Evolutionary conservation across 2,113 vertebrate genomes (phyloP).

Genomic region (Oreochromis aureus): DNA sequence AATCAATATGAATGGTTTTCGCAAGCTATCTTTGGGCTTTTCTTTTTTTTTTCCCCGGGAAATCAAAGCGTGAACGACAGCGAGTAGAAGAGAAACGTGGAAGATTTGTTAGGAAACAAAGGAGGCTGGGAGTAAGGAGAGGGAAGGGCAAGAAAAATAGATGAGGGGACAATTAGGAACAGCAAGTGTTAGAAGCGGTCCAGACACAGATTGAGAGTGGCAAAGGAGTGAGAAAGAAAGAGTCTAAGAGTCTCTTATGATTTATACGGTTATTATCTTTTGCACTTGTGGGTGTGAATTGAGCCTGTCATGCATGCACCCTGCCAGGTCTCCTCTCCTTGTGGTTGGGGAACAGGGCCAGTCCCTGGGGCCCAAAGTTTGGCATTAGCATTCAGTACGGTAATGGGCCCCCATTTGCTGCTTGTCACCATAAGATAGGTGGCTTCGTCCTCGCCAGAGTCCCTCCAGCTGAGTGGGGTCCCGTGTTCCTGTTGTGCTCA

Average conservation of each 20-base stretch:
- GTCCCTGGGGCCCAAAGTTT: constrained; percentile 53
- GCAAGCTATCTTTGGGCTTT: constrained; percentile 27
- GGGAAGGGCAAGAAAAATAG: constrained; percentile 25
- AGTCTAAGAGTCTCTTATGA: constrained; percentile 53
- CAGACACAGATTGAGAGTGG: constrained; percentile 34
- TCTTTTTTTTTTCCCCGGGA: neutral
- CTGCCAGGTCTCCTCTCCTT: constrained; percentile 46
- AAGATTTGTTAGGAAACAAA: constrained; percentile 37
- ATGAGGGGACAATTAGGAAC: constrained; percentile 51
- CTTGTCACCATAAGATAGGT: constrained; percentile 70
- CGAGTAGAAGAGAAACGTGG: neutral
- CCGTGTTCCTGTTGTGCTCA: constrained; percentile 48
- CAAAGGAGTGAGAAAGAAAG: constrained; percentile 15
- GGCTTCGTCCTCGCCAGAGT: constrained; percentile 48
- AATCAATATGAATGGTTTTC: constrained; percentile 45
- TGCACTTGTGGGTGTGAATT: constrained; percentile 61
- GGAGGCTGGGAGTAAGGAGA: constrained; percentile 47
- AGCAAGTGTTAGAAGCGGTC: constrained; percentile 42
- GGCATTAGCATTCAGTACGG: constrained; percentile 60
- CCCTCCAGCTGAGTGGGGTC: constrained; percentile 51
- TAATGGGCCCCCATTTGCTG: constrained; percentile 67
- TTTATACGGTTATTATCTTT: constrained; percentile 70
- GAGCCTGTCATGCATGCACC: constrained; percentile 57
- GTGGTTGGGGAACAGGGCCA: constrained; percentile 34
- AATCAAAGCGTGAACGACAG: constrained; percentile 29